Evolutionary conservation across 2,888 invertebrate genomes (phyloP).

Genomic region (Sminthurinus aureus): DNA sequence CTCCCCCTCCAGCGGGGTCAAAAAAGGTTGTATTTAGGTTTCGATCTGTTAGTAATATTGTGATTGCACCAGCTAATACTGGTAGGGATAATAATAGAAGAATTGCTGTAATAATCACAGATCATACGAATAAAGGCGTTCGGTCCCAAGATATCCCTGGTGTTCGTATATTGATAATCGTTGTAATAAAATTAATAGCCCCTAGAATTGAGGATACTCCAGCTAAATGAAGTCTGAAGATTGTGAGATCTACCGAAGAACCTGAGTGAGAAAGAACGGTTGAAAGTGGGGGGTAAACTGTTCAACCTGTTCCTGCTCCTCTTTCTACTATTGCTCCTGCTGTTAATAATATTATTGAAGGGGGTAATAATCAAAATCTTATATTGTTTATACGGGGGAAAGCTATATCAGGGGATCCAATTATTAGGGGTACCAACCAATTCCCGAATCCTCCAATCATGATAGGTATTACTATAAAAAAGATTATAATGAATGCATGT

Average conservation of each 20-base stretch:
- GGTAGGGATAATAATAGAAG: slow-evolving; percentile 75
- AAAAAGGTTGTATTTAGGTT: slow-evolving; percentile 84
- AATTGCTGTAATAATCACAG: slow-evolving; percentile 73
- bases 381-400: slow-evolving; percentile 86
- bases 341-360: slow-evolving; percentile 72
- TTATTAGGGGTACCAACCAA: slow-evolving; percentile 78
- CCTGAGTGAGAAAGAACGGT: slow-evolving; percentile 72
- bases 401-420: slow-evolving; percentile 81
- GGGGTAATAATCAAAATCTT: slow-evolving; percentile 81
- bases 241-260: slow-evolving; percentile 76
- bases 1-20: slow-evolving; percentile 81
- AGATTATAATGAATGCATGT: slow-evolving; percentile 79
- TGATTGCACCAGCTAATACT: slow-evolving; percentile 80
- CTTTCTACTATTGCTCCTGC: slow-evolving; percentile 72
- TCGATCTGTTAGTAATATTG: slow-evolving; percentile 80
- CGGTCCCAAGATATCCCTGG: slow-evolving; percentile 70
- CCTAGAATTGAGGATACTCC: slow-evolving; percentile 78
- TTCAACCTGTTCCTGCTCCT: slow-evolving; percentile 81
- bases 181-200: slow-evolving; percentile 81
- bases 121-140: slow-evolving; percentile 78
- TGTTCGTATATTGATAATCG: slow-evolving; percentile 74
- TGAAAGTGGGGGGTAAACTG: slow-evolving; percentile 76
- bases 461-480: slow-evolving; percentile 64
- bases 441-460: slow-evolving; percentile 86
- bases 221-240: slow-evolving; percentile 79